These are phyloP conservation scores for Monochamus saltuarius DNA, from an alignment of 1,140 invertebrate species.

Conservation along the genomic window DNA sequence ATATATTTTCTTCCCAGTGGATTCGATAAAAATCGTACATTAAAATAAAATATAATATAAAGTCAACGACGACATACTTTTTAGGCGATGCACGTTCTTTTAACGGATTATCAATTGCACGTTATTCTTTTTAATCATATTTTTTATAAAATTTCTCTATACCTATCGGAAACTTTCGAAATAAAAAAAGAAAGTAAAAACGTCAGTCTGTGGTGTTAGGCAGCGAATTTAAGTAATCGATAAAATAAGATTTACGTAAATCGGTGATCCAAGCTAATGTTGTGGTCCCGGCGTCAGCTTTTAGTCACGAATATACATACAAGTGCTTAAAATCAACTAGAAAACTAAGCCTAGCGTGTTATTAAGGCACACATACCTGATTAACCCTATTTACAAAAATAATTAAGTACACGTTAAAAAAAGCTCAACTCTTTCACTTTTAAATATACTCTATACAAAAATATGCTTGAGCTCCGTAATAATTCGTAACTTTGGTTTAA, in stretches of 20 bases:
- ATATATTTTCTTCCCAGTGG: neutral
- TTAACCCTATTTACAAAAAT: conserved; percentile 8
- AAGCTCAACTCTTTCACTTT: neutral
- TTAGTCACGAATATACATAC: conserved; percentile 18
- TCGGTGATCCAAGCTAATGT: too few relatives aligned
- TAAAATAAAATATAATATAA: too few relatives aligned
- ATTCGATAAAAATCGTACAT: too few relatives aligned
- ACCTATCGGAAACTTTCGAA: neutral
- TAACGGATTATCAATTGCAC: too few relatives aligned
- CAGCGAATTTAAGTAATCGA: conserved; percentile 7
- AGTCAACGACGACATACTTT: too few relatives aligned
- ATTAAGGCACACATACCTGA: conserved; percentile 17
- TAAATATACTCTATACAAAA: conserved; percentile 6
- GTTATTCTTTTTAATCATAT: too few relatives aligned
- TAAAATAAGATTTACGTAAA: conserved; percentile 1
- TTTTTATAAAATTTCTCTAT: too few relatives aligned
- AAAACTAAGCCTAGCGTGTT: neutral
- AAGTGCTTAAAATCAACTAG: conserved; percentile 1
- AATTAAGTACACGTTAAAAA: conserved; percentile 12
- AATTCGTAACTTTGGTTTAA: conserved; percentile 9
- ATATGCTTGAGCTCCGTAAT: conserved; percentile 6
- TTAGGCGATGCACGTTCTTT: too few relatives aligned
- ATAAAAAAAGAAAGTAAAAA: conserved; percentile 6
- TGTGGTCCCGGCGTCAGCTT: conserved; percentile 19
- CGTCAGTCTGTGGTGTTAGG: conserved; percentile 7